Evolutionary conservation across 2,888 invertebrate genomes (phyloP).

Genomic region (Hartigia nigra): DNA sequence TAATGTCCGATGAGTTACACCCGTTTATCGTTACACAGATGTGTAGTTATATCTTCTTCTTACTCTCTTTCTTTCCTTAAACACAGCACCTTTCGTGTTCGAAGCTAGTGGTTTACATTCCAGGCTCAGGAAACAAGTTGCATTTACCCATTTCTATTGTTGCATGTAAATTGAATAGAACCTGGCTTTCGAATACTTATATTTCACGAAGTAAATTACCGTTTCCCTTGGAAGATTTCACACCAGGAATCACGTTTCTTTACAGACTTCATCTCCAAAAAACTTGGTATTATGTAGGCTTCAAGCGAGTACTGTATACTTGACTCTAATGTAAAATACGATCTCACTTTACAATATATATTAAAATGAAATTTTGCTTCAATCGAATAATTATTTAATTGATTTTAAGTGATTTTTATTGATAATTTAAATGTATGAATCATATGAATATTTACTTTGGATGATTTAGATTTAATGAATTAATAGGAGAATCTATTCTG

Average conservation of each 20-base stretch:
- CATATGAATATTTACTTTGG: slow-evolving; percentile 2
- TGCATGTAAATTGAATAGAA: slow-evolving; percentile 20
- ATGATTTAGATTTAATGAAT: not conserved
- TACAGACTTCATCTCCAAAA: not conserved
- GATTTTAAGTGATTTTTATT: not conserved
- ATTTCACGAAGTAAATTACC: not conserved
- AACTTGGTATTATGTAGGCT: not conserved
- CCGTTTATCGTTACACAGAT: not conserved
- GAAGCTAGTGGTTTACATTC: slow-evolving; percentile 48
- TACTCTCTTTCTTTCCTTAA: not conserved
- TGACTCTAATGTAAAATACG: not conserved
- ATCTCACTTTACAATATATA: not conserved
- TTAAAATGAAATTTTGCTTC: not conserved
- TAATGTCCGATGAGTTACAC: slow-evolving; percentile 24
- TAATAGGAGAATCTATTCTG: not conserved
- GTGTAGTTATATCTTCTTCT: not conserved
- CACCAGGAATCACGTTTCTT: not conserved
- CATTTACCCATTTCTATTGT: slow-evolving; percentile 40
- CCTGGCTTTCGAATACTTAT: slow-evolving; percentile 18
- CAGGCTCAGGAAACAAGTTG: slow-evolving; percentile 44
- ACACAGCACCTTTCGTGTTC: slow-evolving; percentile 2
- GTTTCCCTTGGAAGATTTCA: slow-evolving; percentile 16
- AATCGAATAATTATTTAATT: not conserved
- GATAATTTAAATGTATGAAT: not conserved
- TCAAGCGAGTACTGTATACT: not conserved